Percentiles rank a stretch among this genome's conserved stretches.
Evolutionary conservation across 2,113 vertebrate species (phyloP).

Genomic region (Podarcis cretensis): DNA sequence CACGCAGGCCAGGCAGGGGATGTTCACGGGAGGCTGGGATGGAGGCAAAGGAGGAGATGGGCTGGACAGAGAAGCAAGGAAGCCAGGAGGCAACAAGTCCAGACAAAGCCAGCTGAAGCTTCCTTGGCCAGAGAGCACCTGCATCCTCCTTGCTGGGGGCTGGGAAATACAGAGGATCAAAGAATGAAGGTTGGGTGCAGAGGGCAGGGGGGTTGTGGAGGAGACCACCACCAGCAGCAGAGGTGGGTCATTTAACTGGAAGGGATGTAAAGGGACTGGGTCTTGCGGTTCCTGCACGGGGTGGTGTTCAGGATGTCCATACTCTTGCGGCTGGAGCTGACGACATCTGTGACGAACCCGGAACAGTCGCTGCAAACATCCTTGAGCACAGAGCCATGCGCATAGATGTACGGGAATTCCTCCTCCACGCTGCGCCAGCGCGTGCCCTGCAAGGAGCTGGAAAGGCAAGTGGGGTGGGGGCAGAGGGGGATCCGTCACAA

Average conservation of each 20-base stretch:
- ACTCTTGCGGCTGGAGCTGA: conserved; percentile 92
- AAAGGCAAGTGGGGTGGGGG: not conserved
- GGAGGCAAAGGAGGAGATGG: no score
- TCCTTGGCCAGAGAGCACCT: not conserved
- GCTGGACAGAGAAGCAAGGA: not conserved
- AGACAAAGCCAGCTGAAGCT: no score
- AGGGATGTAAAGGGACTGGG: conserved; percentile 71
- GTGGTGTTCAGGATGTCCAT: conserved; percentile 89
- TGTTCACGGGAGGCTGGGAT: not conserved
- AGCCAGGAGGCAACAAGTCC: not conserved
- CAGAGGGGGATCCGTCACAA: not conserved
- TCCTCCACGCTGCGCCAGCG: conserved; percentile 87
- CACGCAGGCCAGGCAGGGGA: not conserved
- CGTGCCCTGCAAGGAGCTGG: conserved; percentile 84
- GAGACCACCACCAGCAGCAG: conserved; percentile 7
- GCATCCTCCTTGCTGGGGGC: not conserved
- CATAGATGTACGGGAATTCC: conserved; percentile 94
- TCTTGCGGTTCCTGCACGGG: conserved; percentile 70
- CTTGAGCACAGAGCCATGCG: conserved; percentile 88
- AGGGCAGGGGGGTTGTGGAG: not conserved
- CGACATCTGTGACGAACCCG: conserved; percentile 88
- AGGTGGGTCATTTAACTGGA: conserved; percentile 53
- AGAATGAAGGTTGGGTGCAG: not conserved
- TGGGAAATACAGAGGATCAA: no score
- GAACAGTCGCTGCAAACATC: conserved; percentile 91